Base-by-base conservation (phyloP, 2,797 vertebrate genomes). In the Heteromormyrus szaboi region DNA sequence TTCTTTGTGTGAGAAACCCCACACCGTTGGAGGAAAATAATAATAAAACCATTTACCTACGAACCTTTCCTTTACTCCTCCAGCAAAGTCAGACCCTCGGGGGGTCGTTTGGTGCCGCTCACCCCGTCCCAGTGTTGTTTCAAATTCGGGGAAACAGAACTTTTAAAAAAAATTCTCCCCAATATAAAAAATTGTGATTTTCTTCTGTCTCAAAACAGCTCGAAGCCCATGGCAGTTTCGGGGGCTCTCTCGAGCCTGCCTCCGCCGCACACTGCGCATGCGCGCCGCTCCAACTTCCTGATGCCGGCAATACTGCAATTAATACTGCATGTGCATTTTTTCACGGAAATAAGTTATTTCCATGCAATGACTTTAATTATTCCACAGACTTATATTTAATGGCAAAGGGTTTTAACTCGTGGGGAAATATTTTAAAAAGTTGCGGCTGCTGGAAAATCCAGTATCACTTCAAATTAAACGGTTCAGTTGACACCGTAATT, bases 41-140 rank as follows among this genome's bases (percentile, higher is more conserved):
- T 14, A 79, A 51, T 72, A 87, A 79, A 89, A 87, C 37, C 46
- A 87, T 48, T 86, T 85, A 79, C 72, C 72, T 79, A 89, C 88
- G 48, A 87, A 89, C 85, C 88, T 86, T 79, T 56, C 85, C 54
- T 76, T 46, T n/a, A 86, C 62, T 89, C 85, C 86, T 46, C 85
- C 85, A 79, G 59, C 88, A 87, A 50, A 33, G 85, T n/a, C 62
- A 89, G 62, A 87, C 88, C 56, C 17, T 86, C 29, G 72, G 25
- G 85, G 48, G 68, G 85, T 65, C 14, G 46, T n/a, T 89, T 83
- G 51, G 46, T 72, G 88, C 33, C 46, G 62, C 29, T 89, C 84
- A n/a, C 25, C 62, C 85, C 37, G 48, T 79, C 48, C 53, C 51
- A 53, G 17, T 72, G 44, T 72, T 86, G 44, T 87, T 79, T 86